These are phyloP conservation scores for Andrena camellia DNA, from an alignment of 2,888 invertebrate species.

Conservation along the genomic window DNA sequence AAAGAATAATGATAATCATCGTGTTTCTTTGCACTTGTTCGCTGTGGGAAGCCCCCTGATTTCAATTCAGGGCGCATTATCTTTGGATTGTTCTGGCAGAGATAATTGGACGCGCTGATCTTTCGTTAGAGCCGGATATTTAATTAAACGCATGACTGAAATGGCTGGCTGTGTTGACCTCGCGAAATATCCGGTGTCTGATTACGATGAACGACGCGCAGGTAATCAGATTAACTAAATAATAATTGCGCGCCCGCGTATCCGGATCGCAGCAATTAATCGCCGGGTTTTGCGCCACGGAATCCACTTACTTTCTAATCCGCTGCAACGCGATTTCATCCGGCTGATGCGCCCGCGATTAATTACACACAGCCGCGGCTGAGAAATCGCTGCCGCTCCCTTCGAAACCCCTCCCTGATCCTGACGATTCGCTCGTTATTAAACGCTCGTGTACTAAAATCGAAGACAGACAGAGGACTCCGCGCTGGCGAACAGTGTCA, in stretches of 20 bases:
- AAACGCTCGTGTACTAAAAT: not conserved
- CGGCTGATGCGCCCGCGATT: slow-evolving; percentile 28
- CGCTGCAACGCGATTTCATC: slow-evolving; percentile 20
- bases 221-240: slow-evolving; percentile 48
- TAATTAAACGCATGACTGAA: slow-evolving; percentile 45
- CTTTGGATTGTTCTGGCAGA: slow-evolving; percentile 29
- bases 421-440: not conserved
- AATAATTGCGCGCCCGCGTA: slow-evolving; percentile 24
- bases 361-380: slow-evolving; percentile 19
- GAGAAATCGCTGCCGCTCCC: not conserved
- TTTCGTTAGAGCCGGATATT: slow-evolving; percentile 51
- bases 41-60: not conserved
- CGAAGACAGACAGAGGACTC: not conserved
- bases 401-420: not conserved
- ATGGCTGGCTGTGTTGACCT: not conserved
- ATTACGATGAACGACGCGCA: slow-evolving; percentile 1
- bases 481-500: not conserved
- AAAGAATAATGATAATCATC: slow-evolving; percentile 9
- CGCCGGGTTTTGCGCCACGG: not conserved
- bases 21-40: not conserved
- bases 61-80: slow-evolving; percentile 36
- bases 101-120: slow-evolving; percentile 38
- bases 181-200: slow-evolving; percentile 27
- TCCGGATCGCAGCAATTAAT: slow-evolving; percentile 30
- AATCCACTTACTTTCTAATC: slow-evolving; percentile 46